These are phyloP conservation scores for Myanophis thanlyinensis DNA, from an alignment of 2,113 vertebrate genomes.

Conservation along the genomic window DNA sequence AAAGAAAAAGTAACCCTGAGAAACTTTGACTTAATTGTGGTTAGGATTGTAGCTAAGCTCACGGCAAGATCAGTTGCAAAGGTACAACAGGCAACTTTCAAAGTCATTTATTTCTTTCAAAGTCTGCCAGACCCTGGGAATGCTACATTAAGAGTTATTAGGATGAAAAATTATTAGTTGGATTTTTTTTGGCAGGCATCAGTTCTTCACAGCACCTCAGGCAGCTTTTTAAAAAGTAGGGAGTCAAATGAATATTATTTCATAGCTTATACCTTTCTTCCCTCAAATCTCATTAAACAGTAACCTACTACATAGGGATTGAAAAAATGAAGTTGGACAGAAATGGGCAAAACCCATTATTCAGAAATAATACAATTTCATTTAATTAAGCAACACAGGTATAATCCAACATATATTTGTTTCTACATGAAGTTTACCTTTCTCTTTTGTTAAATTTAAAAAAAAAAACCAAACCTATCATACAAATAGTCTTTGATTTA, in stretches of 20 bases:
- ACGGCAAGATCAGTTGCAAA: background rate
- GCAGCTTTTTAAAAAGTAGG: background rate
- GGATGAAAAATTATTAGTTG: background rate
- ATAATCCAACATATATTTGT: background rate
- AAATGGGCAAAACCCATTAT: background rate
- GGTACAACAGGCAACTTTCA: background rate
- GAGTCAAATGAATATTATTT: slow-evolving; percentile 1
- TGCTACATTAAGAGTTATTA: background rate
- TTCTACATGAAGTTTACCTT: background rate
- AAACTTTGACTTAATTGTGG: background rate
- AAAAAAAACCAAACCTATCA: no score
- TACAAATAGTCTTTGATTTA: background rate
- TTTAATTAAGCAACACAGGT: slow-evolving; percentile 6
- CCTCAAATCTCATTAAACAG: slow-evolving; percentile 3
- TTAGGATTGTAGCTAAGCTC: background rate
- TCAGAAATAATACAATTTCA: background rate
- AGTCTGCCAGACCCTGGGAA: background rate
- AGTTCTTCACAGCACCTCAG: background rate
- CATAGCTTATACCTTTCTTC: slow-evolving; percentile 1
- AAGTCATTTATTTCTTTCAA: background rate
- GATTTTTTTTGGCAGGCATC: background rate
- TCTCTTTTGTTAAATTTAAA: background rate
- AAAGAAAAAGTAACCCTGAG: no score
- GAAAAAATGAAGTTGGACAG: slow-evolving; percentile 1
- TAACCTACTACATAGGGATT: background rate